These are phyloP conservation scores for Herminia tarsipennalis DNA, from an alignment of 2,888 invertebrate species.

Conservation along the genomic window DNA sequence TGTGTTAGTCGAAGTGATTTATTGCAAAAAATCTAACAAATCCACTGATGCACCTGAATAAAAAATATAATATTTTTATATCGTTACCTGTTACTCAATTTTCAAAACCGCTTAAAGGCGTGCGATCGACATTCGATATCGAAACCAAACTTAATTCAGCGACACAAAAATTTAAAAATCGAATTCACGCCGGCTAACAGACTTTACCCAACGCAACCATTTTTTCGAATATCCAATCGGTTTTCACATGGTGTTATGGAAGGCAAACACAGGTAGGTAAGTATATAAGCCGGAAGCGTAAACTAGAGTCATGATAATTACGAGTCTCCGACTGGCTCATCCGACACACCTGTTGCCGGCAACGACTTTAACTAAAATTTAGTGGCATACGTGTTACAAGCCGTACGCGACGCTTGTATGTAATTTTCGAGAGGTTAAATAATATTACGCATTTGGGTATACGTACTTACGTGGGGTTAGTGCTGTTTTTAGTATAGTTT, in stretches of 20 bases:
- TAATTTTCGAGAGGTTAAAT: slow-evolving; percentile 76
- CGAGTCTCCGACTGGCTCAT: slow-evolving; percentile 72
- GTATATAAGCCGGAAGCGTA: slow-evolving; percentile 40
- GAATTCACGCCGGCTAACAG: slow-evolving; percentile 8
- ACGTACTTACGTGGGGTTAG: slow-evolving; percentile 40
- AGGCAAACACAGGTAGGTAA: slow-evolving; percentile 12
- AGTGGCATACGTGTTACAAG: slow-evolving; percentile 76
- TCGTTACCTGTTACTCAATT: no score
- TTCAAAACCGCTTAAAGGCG: neutral
- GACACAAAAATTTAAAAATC: slow-evolving; percentile 20
- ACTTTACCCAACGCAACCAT: slow-evolving; percentile 15
- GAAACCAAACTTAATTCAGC: slow-evolving; percentile 13
- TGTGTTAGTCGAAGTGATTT: no score
- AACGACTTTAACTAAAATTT: slow-evolving; percentile 81
- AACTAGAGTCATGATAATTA: slow-evolving; percentile 74
- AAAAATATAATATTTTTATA: no score
- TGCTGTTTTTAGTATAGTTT: slow-evolving; percentile 49
- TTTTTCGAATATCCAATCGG: slow-evolving; percentile 31
- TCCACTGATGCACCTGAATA: no score
- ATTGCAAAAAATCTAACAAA: no score
- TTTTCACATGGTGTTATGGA: neutral
- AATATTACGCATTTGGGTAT: slow-evolving; percentile 62
- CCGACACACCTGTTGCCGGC: slow-evolving; percentile 78
- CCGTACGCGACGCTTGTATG: slow-evolving; percentile 73
- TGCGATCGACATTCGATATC: slow-evolving; percentile 5